Conservation (phyloP, 2,113 vertebrate genomes). For the Stomatorhinus ivindoensis region DNA sequence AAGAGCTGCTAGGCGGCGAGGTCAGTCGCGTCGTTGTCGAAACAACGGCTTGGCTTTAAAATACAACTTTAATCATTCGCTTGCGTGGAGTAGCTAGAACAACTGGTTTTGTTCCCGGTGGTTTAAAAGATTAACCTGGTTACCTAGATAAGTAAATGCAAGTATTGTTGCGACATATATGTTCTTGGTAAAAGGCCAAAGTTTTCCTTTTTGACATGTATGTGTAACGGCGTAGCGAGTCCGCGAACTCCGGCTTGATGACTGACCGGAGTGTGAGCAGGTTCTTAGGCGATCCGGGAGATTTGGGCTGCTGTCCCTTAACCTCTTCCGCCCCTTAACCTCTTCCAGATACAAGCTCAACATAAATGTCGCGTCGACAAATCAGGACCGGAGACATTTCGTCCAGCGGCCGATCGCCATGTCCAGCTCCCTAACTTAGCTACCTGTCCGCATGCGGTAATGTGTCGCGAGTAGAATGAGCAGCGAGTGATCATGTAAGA, state of each 20-base stretch:
- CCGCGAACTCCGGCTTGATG: slow-evolving; percentile 4
- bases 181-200: background rate
- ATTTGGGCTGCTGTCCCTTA: background rate
- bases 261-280: background rate
- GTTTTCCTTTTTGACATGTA: background rate
- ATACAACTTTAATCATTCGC: background rate
- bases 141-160: background rate
- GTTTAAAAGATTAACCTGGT: background rate
- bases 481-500: background rate
- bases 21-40: slow-evolving; percentile 8
- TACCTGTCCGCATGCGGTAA: too few relatives aligned
- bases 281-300: background rate
- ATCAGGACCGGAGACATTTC: background rate
- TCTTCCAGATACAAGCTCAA: background rate
- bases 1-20: background rate
- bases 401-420: background rate
- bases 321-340: background rate
- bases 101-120: background rate
- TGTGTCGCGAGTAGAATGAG: background rate
- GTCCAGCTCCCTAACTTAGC: background rate
- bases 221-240: background rate
- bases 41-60: background rate
- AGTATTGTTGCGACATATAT: background rate
- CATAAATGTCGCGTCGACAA: background rate
- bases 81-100: background rate